phyloP scores from a whole-genome alignment of 1,140 invertebrate genomes.

The Olivierus martensii region DNA sequence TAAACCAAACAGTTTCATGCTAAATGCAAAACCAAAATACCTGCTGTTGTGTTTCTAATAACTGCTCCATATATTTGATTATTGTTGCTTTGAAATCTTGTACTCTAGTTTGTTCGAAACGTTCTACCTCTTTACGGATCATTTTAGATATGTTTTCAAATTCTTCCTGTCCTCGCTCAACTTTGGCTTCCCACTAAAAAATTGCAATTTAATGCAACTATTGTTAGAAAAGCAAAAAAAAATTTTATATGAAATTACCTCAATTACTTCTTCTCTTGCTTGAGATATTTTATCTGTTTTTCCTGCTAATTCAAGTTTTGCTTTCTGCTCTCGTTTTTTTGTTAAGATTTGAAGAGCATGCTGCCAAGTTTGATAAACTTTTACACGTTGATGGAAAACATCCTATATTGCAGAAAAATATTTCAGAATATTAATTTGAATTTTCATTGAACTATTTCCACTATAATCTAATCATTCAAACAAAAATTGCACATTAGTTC shows the following conservation, averaged over 20 bases:
- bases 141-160: constrained; percentile 92
- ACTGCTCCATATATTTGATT: constrained; percentile 81
- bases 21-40: constrained; percentile 36
- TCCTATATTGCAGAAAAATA: no score
- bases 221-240: neutral
- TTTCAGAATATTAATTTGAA: no score
- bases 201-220: neutral
- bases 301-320: constrained; percentile 74
- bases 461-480: no score
- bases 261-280: constrained; percentile 76
- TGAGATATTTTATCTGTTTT: constrained; percentile 78
- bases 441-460: no score
- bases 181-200: constrained; percentile 80
- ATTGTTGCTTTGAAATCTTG: constrained; percentile 81
- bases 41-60: constrained; percentile 90
- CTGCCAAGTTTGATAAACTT: constrained; percentile 96
- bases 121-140: constrained; percentile 90
- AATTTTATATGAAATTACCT: constrained; percentile 41
- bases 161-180: constrained; percentile 88
- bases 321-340: constrained; percentile 88
- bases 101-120: constrained; percentile 76
- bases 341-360: constrained; percentile 86
- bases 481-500: no score
- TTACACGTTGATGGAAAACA: constrained; percentile 95
- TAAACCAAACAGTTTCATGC: neutral